A percentile compares a stretch with the other conserved stretches of the same genome.
phyloP scores from a whole-genome alignment of 2,113 vertebrate species.

The Ia io region DNA sequence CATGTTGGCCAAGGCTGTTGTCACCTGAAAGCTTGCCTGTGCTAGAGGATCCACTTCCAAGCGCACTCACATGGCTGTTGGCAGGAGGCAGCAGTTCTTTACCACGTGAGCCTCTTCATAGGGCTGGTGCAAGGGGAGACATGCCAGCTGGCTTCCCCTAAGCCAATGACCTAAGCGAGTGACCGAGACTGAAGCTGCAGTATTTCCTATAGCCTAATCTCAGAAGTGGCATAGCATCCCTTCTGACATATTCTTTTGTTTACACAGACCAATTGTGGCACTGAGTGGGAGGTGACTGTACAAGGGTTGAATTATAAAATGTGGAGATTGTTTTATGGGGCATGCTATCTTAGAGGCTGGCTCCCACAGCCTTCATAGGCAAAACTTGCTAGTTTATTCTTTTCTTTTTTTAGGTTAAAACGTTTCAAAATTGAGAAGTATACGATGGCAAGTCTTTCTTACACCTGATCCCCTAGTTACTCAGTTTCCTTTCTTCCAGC shows the following conservation, averaged over 20 bases:
- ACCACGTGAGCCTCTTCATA: not conserved
- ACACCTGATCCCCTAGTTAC: not conserved
- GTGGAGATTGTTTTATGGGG: not conserved
- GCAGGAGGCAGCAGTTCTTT: not conserved
- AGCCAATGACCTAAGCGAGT: not conserved
- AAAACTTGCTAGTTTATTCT: not conserved
- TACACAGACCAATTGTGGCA: not conserved
- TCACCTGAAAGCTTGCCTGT: constrained; percentile 24
- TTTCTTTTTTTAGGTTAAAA: not conserved
- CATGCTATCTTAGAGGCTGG: not conserved
- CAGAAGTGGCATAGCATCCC: not conserved
- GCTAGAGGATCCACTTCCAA: not conserved
- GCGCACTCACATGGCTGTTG: not conserved
- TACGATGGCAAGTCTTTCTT: not conserved
- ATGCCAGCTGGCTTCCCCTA: not conserved
- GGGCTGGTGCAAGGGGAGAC: not conserved
- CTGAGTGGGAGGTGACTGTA: not conserved
- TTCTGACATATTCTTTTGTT: not conserved
- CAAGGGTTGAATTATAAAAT: not conserved
- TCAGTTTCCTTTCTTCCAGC: not conserved
- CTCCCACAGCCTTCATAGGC: not conserved
- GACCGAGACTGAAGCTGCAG: not conserved
- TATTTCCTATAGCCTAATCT: not conserved
- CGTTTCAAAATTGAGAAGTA: constrained; percentile 33
- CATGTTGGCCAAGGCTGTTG: not conserved